These are phyloP conservation scores for Bombus impatiens DNA, from an alignment of 1,140 invertebrate species.

Conservation along the genomic window DNA sequence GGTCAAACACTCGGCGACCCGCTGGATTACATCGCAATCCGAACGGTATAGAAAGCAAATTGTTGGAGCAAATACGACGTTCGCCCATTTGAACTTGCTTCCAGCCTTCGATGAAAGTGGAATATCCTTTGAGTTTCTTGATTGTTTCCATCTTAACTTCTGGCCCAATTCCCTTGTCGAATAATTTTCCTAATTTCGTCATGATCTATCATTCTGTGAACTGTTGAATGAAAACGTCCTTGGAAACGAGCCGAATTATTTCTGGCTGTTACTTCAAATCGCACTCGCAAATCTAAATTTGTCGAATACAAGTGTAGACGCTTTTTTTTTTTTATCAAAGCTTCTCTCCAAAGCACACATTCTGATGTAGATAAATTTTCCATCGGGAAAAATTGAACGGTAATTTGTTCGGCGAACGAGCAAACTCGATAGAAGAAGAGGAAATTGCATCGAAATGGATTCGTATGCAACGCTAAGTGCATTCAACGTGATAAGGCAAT, in stretches of 20 bases:
- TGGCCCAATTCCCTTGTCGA: neutral
- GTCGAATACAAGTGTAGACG: no score
- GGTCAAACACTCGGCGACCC: constrained; percentile 30
- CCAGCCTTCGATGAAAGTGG: neutral
- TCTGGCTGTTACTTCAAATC: neutral
- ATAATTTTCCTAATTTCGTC: constrained; percentile 5
- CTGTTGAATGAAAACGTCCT: neutral
- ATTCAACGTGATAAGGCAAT: constrained; percentile 1
- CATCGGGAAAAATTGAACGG: neutral
- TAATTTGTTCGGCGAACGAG: neutral
- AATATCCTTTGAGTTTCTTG: constrained; percentile 20
- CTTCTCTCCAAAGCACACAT: neutral
- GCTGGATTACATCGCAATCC: constrained; percentile 31
- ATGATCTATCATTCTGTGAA: neutral
- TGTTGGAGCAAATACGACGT: constrained; percentile 14
- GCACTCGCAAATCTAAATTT: no score
- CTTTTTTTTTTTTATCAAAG: neutral
- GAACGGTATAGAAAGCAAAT: constrained; percentile 35
- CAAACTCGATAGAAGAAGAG: neutral
- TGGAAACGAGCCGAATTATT: neutral
- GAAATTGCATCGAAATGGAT: neutral
- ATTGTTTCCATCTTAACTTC: constrained; percentile 21
- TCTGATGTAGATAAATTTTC: neutral
- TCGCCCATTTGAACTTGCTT: constrained; percentile 10
- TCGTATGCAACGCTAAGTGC: neutral